Conservation (phyloP, 2,797 vertebrate genomes). For the Lacerta viridis region DNA sequence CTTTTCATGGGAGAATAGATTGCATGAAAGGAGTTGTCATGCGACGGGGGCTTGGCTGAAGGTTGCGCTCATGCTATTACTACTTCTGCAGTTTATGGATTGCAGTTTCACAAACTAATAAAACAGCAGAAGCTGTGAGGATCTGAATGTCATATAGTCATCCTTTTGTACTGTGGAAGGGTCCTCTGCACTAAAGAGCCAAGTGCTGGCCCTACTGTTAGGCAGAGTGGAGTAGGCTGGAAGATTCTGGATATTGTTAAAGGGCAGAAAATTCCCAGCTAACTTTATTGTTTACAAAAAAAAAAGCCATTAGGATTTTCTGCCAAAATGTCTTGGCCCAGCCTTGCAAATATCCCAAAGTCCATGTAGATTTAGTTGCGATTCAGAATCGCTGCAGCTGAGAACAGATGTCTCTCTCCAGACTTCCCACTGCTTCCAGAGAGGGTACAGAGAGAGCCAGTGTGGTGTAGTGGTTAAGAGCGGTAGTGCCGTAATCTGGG, state of each 20-base stretch:
- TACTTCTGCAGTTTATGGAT: background rate
- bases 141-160: background rate
- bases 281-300: background rate
- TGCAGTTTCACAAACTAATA: background rate
- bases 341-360: background rate
- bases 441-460: background rate
- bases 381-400: background rate
- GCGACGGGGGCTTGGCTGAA: background rate
- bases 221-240: background rate
- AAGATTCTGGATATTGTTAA: slow-evolving; percentile 6
- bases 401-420: background rate
- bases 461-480: too few species aligned
- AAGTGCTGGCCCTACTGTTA: background rate
- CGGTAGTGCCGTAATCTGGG: too few species aligned
- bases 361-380: background rate
- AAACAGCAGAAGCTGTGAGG: background rate
- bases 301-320: background rate
- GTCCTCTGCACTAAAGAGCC: background rate
- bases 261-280: background rate
- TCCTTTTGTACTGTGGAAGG: background rate
- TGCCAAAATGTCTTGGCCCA: background rate
- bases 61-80: background rate
- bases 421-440: background rate
- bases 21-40: background rate
- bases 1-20: slow-evolving; percentile 22